Conservation (phyloP, 2,797 vertebrate species). For the Gambusia yucatana region DNA sequence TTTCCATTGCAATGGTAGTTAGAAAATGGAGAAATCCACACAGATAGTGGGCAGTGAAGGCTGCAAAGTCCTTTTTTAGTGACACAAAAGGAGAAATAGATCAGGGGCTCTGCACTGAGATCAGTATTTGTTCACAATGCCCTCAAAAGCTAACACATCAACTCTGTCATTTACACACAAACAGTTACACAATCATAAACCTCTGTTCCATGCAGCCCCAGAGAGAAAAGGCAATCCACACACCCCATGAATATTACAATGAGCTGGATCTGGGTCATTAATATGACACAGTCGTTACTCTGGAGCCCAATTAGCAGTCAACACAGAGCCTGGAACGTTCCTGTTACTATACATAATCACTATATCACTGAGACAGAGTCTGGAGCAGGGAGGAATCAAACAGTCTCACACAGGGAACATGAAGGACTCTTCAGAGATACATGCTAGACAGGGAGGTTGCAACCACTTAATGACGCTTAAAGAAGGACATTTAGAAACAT, state of each 20-base stretch:
- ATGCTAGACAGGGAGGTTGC: conserved; percentile 26
- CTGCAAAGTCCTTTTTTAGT: conserved; percentile 48
- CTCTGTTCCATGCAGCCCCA: conserved; percentile 41
- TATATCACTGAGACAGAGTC: conserved; percentile 61
- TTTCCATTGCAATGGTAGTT: conserved; percentile 28
- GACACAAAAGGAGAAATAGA: conserved; percentile 54
- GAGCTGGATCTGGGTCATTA: conserved; percentile 83
- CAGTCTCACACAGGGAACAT: conserved; percentile 39
- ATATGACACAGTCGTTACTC: conserved; percentile 80
- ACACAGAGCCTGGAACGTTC: conserved; percentile 70
- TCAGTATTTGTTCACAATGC: conserved; percentile 56
- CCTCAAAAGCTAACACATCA: conserved; percentile 13
- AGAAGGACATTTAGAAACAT: conserved; percentile 15
- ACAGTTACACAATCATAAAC: conserved; percentile 39
- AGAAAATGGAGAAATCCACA: conserved; percentile 22
- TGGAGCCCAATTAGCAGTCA: conserved; percentile 82
- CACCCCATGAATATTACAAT: conserved; percentile 80
- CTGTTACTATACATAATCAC: conserved; percentile 74
- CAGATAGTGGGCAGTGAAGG: conserved; percentile 3
- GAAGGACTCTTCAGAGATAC: conserved; percentile 41
- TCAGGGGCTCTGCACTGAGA: conserved; percentile 32
- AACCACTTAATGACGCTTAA: conserved; percentile 26
- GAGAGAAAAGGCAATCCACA: conserved; percentile 61
- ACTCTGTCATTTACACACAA: conserved; percentile 15
- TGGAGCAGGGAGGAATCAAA: conserved; percentile 60